Evolutionary conservation across 2,888 invertebrate genomes (phyloP), one percentile per base, ranked within the genome.

Genomic region (Mimumesa dahlbomi): DNA sequence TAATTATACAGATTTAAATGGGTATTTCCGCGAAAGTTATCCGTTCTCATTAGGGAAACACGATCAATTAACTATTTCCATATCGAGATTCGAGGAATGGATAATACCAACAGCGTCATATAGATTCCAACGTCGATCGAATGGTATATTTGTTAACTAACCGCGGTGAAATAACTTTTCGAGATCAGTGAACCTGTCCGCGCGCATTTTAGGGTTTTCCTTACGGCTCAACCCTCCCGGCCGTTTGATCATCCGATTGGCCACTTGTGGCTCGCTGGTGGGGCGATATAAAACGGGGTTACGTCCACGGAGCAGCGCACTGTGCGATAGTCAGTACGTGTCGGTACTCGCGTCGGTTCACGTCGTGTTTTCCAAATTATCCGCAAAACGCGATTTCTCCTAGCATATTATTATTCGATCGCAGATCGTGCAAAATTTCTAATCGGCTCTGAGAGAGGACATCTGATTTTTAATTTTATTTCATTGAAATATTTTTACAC

Each of bases 231-330:
- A 67, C 68, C 59, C 72, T 68, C 42, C 11, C 56, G 50, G 19
- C 50, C 52, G 21, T 29, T 29, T 14, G 57, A 29, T 21, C 19
- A n/a, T 16, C 25, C 45, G 56, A 64, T 65, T 62, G 64, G 62
- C 25, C 16, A 36, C 48, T 45, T 34, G 22, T 6, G 3, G 29
- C 40, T 40, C 29, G 16, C n/a, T 54, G 64, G 54, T 59, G 68
- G 75, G 63, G 42, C 5, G 13, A 46, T 64, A 77, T 77, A 77
- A 75, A 75, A 71, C 19, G 59, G 57, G 66, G 57, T 58, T 61
- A 68, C 45, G 11, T 59, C 25, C 59, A 58, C 31, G 62, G 58
- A 46, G 45, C 63, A 29, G 72, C 75, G 66, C 69, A 77, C 69
- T 77, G 61, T 67, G 68, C 70, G 70, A 36, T 50, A 61, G 70